Conservation (phyloP, 1,140 invertebrate genomes). For the Trichomalopsis sarcophagae region DNA sequence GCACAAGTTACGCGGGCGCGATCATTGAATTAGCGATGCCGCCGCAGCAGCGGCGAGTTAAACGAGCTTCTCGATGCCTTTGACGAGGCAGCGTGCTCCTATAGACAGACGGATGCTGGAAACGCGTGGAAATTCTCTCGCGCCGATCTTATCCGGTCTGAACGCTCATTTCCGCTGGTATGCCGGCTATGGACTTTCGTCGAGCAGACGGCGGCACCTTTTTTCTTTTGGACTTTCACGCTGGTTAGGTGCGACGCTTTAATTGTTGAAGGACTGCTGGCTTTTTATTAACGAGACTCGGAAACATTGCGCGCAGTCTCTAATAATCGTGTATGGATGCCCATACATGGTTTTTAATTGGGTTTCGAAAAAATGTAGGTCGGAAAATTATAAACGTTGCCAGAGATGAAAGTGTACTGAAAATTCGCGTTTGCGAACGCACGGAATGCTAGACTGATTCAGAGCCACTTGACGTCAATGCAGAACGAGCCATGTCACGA, state of each 20-base stretch:
- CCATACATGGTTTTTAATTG: no score
- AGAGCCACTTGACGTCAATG: slow-evolving; percentile 34
- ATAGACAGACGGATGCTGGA: neutral
- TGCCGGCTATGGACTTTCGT: no score
- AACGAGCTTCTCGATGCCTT: slow-evolving; percentile 4
- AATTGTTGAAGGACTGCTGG: no score
- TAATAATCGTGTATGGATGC: no score
- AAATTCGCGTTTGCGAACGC: neutral
- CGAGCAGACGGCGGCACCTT: no score
- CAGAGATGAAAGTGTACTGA: neutral
- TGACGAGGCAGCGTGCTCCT: neutral
- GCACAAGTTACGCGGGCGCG: slow-evolving; percentile 46
- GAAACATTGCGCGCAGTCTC: no score
- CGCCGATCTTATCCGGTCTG: slow-evolving; percentile 8
- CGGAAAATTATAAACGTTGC: no score
- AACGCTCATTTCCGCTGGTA: neutral
- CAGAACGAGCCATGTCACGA: slow-evolving; percentile 14
- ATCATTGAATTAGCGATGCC: slow-evolving; percentile 61
- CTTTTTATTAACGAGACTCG: no score
- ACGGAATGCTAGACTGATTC: slow-evolving; percentile 12
- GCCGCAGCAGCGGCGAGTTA: slow-evolving; percentile 20
- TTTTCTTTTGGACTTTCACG: neutral
- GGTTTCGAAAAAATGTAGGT: no score
- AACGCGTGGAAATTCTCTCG: slow-evolving; percentile 14
- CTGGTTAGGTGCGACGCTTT: neutral